Evolutionary conservation across 2,888 invertebrate species (phyloP).

Genomic region (Hesperia comma): DNA sequence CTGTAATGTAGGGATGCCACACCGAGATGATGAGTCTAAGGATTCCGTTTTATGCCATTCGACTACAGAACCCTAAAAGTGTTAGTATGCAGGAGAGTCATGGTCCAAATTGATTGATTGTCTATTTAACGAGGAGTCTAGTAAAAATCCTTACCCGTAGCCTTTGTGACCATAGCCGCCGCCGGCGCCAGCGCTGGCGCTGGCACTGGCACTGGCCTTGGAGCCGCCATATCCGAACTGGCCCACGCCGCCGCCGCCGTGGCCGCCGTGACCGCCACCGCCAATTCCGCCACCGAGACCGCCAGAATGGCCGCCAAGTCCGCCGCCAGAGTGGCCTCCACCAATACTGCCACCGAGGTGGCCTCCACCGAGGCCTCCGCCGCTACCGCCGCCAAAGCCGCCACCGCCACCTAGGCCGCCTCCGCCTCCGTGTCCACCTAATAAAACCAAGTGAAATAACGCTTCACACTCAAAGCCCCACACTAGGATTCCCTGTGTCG

Average conservation of each 20-base stretch:
- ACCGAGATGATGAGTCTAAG: too few relatives aligned
- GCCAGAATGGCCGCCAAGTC: not conserved
- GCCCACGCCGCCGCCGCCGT: conserved; percentile 28
- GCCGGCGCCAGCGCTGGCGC: too few relatives aligned
- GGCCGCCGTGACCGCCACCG: conserved; percentile 27
- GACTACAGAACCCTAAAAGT: too few relatives aligned
- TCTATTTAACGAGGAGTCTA: too few relatives aligned
- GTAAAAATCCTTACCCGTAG: conserved; percentile 53
- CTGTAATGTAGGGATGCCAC: too few relatives aligned
- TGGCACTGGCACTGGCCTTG: conserved; percentile 43
- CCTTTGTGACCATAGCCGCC: conserved; percentile 42
- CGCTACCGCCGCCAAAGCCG: conserved; percentile 40
- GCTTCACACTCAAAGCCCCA: too few relatives aligned
- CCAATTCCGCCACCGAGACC: conserved; percentile 28
- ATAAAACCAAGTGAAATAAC: too few relatives aligned
- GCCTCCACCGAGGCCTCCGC: conserved; percentile 44
- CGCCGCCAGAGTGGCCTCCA: not conserved
- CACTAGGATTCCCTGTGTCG: too few relatives aligned
- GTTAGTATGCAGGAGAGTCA: too few relatives aligned
- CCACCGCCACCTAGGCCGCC: conserved; percentile 11
- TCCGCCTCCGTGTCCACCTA: not conserved
- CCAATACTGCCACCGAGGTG: conserved; percentile 40
- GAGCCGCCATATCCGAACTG: conserved; percentile 36
- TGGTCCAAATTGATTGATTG: too few relatives aligned
- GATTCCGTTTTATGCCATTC: too few relatives aligned